These are phyloP conservation scores for Hetaerina americana DNA, from an alignment of 1,140 invertebrate species.

Conservation along the genomic window DNA sequence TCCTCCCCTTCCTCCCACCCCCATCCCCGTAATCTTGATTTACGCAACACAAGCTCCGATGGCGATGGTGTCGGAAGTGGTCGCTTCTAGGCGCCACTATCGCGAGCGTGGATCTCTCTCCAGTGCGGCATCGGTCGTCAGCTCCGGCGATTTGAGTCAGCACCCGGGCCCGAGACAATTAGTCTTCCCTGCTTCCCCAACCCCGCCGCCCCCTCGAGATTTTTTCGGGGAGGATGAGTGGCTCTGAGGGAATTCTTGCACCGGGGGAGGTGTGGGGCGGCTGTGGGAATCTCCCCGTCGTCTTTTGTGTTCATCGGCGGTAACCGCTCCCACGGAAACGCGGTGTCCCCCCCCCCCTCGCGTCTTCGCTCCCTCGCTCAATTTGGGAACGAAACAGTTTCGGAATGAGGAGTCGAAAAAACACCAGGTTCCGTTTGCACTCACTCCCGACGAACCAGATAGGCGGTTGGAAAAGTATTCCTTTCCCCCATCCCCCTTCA, in stretches of 20 bases:
- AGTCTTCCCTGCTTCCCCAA: too few relatives aligned
- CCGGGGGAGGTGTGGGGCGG: neutral
- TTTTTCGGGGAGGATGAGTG: too few relatives aligned
- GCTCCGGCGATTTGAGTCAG: neutral
- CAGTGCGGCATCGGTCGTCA: neutral
- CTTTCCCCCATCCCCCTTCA: too few relatives aligned
- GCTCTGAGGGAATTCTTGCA: neutral
- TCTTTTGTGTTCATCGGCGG: neutral
- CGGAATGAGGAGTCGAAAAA: too few relatives aligned
- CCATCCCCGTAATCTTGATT: neutral
- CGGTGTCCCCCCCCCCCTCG: too few relatives aligned
- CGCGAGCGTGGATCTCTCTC: neutral
- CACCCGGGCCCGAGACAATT: neutral
- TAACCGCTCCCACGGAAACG: neutral
- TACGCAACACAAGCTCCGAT: too few relatives aligned
- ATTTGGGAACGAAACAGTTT: too few relatives aligned
- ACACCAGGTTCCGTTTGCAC: too few relatives aligned
- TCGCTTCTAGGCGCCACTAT: neutral
- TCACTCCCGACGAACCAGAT: too few relatives aligned
- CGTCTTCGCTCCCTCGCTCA: too few relatives aligned
- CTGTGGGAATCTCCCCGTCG: neutral
- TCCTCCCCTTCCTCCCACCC: neutral
- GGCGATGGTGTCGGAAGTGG: neutral
- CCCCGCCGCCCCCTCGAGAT: too few relatives aligned
- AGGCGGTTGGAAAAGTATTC: too few relatives aligned